A percentile compares a stretch with the other conserved stretches of the same genome.
Conservation (phyloP, 2,888 invertebrate genomes). For the Ephialtes manifestator region DNA sequence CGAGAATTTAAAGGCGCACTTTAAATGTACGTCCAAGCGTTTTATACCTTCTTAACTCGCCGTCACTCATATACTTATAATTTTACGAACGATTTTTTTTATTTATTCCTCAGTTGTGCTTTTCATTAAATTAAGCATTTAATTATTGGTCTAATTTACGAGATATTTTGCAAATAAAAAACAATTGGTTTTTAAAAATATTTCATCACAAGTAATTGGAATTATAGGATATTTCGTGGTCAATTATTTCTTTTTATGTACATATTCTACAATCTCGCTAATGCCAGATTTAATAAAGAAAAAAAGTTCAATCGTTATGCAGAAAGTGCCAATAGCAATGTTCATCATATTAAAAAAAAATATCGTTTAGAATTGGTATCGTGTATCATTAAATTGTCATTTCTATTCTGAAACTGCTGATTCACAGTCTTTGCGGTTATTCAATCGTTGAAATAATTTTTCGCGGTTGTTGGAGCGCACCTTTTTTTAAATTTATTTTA, state of each 20-base stretch:
- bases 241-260: no score
- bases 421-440: no score
- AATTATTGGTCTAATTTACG: background rate
- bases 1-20: slow-evolving; percentile 58
- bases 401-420: no score
- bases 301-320: background rate
- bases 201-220: background rate
- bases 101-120: background rate
- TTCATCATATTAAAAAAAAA: no score
- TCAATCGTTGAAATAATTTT: background rate
- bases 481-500: background rate
- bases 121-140: background rate
- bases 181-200: background rate
- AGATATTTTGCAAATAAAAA: no score
- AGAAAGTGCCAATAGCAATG: no score
- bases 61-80: background rate
- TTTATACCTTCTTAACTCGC: slow-evolving; percentile 1
- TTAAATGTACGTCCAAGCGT: background rate
- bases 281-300: background rate
- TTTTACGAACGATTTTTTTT: background rate
- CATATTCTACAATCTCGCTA: background rate
- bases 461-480: background rate
- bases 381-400: no score
- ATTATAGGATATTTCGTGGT: no score
- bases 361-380: no score